A percentile compares a stretch with the other conserved stretches of the same genome.
Evolutionary conservation across 2,797 vertebrate genomes (phyloP).

Genomic region (Uromys caudimaculatus): DNA sequence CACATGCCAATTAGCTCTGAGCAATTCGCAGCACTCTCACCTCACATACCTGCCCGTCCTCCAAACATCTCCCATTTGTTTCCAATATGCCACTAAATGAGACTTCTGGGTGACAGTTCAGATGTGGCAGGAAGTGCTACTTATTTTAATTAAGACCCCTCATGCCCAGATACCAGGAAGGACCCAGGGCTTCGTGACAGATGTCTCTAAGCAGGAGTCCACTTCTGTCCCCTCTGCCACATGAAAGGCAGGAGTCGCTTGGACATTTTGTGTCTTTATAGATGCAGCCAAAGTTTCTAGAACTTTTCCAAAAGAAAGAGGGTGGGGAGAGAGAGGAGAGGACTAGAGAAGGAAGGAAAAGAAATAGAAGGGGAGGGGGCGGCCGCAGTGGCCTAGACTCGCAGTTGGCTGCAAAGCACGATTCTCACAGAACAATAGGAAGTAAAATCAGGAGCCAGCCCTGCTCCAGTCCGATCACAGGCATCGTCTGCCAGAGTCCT

Average conservation of each 20-base stretch:
- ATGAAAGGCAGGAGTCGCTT: neutral
- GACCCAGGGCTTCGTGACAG: neutral
- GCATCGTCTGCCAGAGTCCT: neutral
- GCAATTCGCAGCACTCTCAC: conserved; percentile 29
- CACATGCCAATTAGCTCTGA: conserved; percentile 69
- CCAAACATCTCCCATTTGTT: neutral
- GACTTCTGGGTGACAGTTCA: neutral
- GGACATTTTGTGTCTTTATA: neutral
- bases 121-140: neutral
- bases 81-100: neutral
- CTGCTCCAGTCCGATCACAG: neutral
- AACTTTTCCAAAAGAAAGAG: neutral
- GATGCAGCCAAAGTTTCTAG: neutral
- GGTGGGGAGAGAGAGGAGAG: neutral
- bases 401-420: rapidly evolving
- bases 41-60: neutral
- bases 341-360: too few species aligned
- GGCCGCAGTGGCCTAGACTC: rapidly evolving
- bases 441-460: neutral
- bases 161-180: neutral
- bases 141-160: neutral
- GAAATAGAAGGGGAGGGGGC: neutral
- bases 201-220: neutral
- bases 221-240: neutral
- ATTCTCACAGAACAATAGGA: neutral